phyloP scores from a whole-genome alignment of 2,797 vertebrate species.

The Myotis pilosus region DNA sequence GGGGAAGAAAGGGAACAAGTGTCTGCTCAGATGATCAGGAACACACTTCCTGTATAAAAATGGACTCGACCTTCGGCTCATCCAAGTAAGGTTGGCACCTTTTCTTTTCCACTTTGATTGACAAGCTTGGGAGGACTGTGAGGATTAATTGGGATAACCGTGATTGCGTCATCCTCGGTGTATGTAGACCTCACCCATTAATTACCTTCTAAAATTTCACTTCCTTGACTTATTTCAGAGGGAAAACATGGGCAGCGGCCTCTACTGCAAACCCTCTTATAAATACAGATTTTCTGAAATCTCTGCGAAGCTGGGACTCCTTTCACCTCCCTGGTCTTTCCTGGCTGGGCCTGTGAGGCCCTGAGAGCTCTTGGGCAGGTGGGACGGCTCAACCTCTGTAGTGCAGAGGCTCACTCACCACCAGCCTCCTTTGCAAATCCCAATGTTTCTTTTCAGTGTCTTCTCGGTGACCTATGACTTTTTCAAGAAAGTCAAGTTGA shows the following conservation, averaged over 20 bases:
- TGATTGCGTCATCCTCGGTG: neutral
- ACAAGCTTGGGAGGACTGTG: neutral
- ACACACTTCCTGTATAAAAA: neutral
- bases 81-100: neutral
- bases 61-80: neutral
- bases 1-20: neutral
- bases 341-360: neutral
- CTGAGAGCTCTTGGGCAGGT: no score
- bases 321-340: neutral
- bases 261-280: neutral
- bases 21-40: neutral
- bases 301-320: neutral
- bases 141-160: neutral
- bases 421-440: neutral
- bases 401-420: neutral
- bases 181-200: neutral
- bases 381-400: neutral
- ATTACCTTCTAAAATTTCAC: neutral
- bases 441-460: neutral
- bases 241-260: neutral
- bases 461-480: neutral
- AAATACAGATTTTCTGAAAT: neutral
- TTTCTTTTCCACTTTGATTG: neutral
- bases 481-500: neutral
- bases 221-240: neutral